Conservation (phyloP, 2,888 invertebrate species). For the Bunonema sp. region DNA sequence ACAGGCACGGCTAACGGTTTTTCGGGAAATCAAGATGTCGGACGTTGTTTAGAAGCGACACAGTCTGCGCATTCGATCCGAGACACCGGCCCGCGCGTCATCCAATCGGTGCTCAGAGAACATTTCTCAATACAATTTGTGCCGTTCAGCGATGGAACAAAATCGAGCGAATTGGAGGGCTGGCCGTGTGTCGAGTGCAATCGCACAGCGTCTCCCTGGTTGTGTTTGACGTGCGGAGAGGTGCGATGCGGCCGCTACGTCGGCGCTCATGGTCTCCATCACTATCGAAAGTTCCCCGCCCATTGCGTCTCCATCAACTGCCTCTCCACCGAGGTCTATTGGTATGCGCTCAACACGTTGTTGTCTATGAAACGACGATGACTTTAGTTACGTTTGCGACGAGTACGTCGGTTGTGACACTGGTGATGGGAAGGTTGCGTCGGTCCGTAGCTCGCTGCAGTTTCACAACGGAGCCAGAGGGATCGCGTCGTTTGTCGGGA, state of each 20-base stretch:
- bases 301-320: conserved; percentile 67
- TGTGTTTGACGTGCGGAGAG: conserved; percentile 62
- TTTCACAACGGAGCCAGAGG: conserved; percentile 2
- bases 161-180: too few relatives aligned
- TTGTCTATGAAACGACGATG: too few relatives aligned
- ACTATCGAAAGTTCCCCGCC: conserved; percentile 54
- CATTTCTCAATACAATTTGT: neutral
- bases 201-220: conserved; percentile 55
- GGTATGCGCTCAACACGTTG: too few relatives aligned
- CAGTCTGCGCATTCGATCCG: too few relatives aligned
- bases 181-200: conserved; percentile 17
- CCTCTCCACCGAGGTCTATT: conserved; percentile 61
- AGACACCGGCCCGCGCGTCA: too few relatives aligned
- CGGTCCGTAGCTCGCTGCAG: conserved; percentile 2
- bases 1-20: too few relatives aligned
- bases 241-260: conserved; percentile 63
- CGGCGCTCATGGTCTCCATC: conserved; percentile 61
- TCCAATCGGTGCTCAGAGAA: too few relatives aligned
- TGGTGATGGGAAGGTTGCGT: conserved; percentile 8
- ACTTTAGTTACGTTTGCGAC: conserved; percentile 66
- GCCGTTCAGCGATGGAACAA: conserved; percentile 3
- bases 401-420: conserved; percentile 63
- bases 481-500: neutral
- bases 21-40: too few relatives aligned
- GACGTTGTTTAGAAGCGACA: too few relatives aligned